Percentiles rank a stretch among this genome's conserved stretches.
phyloP scores from a whole-genome alignment of 2,888 invertebrate genomes.

The Acrobasis suavella region DNA sequence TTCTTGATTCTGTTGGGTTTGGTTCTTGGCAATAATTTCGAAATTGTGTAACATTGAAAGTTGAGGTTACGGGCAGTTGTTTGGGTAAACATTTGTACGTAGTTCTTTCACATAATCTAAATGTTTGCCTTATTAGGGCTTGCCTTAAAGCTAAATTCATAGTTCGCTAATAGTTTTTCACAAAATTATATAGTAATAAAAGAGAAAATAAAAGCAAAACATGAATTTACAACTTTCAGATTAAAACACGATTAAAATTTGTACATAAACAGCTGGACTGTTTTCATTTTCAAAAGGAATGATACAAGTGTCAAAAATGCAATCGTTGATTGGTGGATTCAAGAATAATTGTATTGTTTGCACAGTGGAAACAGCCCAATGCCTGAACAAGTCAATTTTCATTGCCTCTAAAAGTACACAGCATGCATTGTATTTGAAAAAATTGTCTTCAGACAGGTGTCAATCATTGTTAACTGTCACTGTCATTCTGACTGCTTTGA shows the following conservation, averaged over 20 bases:
- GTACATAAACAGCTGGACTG: slow-evolving; percentile 30
- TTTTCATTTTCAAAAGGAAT: slow-evolving; percentile 20
- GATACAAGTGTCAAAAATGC: slow-evolving; percentile 28
- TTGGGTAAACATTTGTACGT: slow-evolving; percentile 56
- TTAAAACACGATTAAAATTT: slow-evolving; percentile 29
- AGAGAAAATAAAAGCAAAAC: slow-evolving; percentile 45
- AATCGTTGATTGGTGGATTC: slow-evolving; percentile 13
- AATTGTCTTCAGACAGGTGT: neutral
- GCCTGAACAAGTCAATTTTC: no score
- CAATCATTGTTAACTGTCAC: neutral
- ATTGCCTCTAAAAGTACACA: no score
- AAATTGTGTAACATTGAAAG: slow-evolving; percentile 64
- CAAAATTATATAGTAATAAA: slow-evolving; percentile 36
- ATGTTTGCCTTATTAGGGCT: slow-evolving; percentile 60
- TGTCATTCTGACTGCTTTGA: neutral
- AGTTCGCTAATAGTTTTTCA: slow-evolving; percentile 42
- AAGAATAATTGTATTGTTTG: neutral
- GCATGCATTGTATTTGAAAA: neutral
- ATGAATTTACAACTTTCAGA: slow-evolving; percentile 36
- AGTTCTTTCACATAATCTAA: slow-evolving; percentile 65
- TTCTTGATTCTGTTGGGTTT: slow-evolving; percentile 58
- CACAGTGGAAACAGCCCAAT: neutral
- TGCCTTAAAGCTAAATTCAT: slow-evolving; percentile 77
- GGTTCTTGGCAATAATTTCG: slow-evolving; percentile 67
- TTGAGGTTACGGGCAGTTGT: slow-evolving; percentile 64